Conservation (phyloP, 2,888 invertebrate species). For the Acanthopleura granulata region DNA sequence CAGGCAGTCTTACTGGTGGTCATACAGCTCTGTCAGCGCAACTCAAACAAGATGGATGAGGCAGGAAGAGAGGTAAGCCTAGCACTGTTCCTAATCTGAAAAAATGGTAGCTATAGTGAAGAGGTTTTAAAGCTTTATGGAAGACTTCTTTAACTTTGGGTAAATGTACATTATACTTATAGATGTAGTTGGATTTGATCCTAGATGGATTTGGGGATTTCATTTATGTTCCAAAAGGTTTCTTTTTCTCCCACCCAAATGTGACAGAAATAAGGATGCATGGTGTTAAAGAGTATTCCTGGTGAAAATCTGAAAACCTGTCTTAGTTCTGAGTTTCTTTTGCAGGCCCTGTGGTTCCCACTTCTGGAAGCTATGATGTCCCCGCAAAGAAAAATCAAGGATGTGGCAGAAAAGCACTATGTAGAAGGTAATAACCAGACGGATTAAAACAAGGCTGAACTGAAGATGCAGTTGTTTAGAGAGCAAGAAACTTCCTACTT, state of each 20-base stretch:
- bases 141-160: too few species aligned
- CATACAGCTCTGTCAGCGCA: constrained; percentile 72
- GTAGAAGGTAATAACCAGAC: constrained; percentile 41
- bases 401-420: constrained; percentile 52
- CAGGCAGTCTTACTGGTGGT: constrained; percentile 62
- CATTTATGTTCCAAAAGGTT: too few species aligned
- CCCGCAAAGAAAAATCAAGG: constrained; percentile 69
- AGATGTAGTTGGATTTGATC: too few species aligned
- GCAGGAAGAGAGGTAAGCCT: constrained; percentile 70
- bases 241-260: too few species aligned
- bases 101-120: too few species aligned
- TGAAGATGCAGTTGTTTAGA: neutral
- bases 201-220: too few species aligned
- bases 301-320: too few species aligned
- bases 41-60: constrained; percentile 70
- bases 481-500: too few species aligned
- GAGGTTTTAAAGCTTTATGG: too few species aligned
- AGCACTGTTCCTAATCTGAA: neutral
- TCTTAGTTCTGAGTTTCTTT: constrained; percentile 19
- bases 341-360: constrained; percentile 70
- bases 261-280: too few species aligned
- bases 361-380: constrained; percentile 70
- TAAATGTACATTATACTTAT: too few species aligned
- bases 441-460: neutral
- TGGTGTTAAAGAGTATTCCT: too few species aligned